These are phyloP conservation scores for Rhineura floridana DNA, from an alignment of 2,113 vertebrate genomes.

Conservation along the genomic window DNA sequence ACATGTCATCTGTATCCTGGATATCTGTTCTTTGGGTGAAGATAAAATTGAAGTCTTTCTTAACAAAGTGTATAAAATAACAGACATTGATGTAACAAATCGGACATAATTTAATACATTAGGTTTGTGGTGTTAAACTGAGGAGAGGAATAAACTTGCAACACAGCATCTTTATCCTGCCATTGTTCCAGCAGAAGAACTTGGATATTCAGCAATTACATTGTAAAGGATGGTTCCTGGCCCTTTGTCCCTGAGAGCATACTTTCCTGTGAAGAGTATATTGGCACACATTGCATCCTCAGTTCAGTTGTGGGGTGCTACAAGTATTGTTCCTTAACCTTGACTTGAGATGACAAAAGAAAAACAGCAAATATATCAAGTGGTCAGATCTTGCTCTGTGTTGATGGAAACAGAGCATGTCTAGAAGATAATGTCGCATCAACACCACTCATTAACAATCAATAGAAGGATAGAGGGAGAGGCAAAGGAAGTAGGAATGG, in stretches of 20 bases:
- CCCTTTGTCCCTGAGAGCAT: slow-evolving; percentile 7
- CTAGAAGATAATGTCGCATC: background rate
- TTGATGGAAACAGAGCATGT: background rate
- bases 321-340: background rate
- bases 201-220: background rate
- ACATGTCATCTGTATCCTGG: slow-evolving; percentile 80
- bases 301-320: background rate
- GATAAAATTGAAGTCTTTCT: slow-evolving; percentile 79
- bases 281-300: background rate
- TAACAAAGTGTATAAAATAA: slow-evolving; percentile 78
- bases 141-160: slow-evolving; percentile 36
- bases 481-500: background rate
- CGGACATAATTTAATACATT: slow-evolving; percentile 17
- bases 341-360: background rate
- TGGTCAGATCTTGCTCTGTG: background rate
- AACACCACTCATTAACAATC: background rate
- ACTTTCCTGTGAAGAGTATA: background rate
- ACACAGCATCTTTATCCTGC: slow-evolving; percentile 31
- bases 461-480: background rate
- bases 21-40: slow-evolving; percentile 81
- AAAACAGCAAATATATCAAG: background rate
- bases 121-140: background rate
- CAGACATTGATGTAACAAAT: slow-evolving; percentile 39
- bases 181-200: slow-evolving; percentile 31
- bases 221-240: background rate